phyloP scores from a whole-genome alignment of 92 coral and sea anemone genomes.

The Pocillopora meandrina region DNA sequence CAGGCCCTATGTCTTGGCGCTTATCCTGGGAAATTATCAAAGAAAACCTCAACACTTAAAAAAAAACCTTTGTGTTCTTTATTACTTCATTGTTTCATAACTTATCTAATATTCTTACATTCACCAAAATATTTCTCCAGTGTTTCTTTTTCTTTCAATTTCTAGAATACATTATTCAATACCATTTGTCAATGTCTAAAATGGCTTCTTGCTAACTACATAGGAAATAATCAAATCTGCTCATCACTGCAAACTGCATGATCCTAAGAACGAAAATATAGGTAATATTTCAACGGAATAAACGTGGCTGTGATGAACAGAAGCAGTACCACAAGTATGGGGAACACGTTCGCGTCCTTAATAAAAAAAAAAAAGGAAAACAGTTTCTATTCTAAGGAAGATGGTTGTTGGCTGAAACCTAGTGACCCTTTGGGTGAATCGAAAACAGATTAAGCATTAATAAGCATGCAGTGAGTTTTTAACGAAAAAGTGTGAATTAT shows the following conservation, averaged over 20 bases:
- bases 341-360: too few relatives aligned
- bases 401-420: too few relatives aligned
- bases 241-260: background rate
- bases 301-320: background rate
- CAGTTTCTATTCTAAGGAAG: too few relatives aligned
- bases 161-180: slow-evolving; percentile 5
- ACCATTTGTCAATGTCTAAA: background rate
- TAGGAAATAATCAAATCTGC: background rate
- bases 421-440: too few relatives aligned
- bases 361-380: too few relatives aligned
- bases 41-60: background rate
- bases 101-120: slow-evolving; percentile 32
- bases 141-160: slow-evolving; percentile 22
- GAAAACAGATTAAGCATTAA: too few relatives aligned
- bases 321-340: background rate
- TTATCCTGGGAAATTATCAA: too few relatives aligned
- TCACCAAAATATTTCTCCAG: slow-evolving; percentile 44
- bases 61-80: slow-evolving; percentile 2
- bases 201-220: background rate
- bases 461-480: too few relatives aligned
- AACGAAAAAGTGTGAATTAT: too few relatives aligned
- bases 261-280: background rate
- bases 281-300: background rate
- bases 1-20: too few relatives aligned
- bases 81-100: slow-evolving; percentile 27